Evolutionary conservation across 2,113 vertebrate species (phyloP).

Genomic region (Pelobates fuscus): DNA sequence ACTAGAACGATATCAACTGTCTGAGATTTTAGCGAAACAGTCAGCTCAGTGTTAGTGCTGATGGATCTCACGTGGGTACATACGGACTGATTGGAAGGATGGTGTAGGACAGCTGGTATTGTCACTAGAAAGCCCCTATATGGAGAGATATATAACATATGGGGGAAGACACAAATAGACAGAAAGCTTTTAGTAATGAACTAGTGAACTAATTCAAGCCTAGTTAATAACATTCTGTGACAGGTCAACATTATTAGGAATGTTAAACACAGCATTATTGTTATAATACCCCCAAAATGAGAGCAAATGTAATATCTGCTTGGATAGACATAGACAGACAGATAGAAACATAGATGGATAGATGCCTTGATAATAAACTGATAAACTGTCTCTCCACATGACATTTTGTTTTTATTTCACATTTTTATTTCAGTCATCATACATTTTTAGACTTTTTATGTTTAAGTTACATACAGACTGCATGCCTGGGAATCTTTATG

Average conservation of each 20-base stretch:
- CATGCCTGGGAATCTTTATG: too few relatives aligned
- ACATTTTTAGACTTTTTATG: too few relatives aligned
- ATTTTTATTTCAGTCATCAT: too few relatives aligned
- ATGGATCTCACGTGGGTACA: neutral
- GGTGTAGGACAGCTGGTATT: neutral
- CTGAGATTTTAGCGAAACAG: neutral
- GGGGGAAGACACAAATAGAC: neutral
- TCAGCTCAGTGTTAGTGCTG: neutral
- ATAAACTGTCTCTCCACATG: too few relatives aligned
- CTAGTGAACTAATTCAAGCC: neutral
- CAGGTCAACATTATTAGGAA: neutral
- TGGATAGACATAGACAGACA: too few relatives aligned
- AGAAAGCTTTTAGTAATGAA: neutral
- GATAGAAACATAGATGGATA: too few relatives aligned
- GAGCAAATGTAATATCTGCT: neutral
- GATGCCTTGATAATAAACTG: too few relatives aligned
- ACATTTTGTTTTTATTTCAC: too few relatives aligned
- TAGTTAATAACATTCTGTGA: neutral
- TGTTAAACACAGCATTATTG: neutral
- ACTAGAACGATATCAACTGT: neutral
- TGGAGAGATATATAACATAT: too few relatives aligned
- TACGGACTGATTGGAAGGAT: conserved; percentile 3
- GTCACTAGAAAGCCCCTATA: conserved; percentile 13
- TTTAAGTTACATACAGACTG: too few relatives aligned
- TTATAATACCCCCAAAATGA: neutral